These are phyloP conservation scores for Polyommatus iphigenia DNA, from an alignment of 2,888 invertebrate genomes.

Conservation along the genomic window DNA sequence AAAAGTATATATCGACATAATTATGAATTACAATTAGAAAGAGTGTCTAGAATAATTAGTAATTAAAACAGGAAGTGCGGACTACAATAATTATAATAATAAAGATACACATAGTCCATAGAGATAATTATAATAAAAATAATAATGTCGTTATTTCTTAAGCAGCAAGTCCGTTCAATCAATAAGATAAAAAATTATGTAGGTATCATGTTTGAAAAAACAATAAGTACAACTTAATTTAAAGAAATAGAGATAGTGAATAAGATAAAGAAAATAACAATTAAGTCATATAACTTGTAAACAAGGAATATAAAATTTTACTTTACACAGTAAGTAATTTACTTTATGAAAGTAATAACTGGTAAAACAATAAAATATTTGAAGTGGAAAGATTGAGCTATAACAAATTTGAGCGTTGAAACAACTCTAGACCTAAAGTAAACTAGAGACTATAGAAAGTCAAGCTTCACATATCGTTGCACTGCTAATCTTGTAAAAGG, in stretches of 20 bases:
- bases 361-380: neutral
- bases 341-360: neutral
- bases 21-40: neutral
- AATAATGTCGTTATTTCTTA: too few relatives aligned
- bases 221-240: neutral
- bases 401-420: neutral
- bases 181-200: too few relatives aligned
- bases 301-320: neutral
- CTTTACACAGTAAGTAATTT: neutral
- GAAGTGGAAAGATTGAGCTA: slow-evolving; percentile 10
- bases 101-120: too few relatives aligned
- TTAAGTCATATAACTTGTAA: neutral
- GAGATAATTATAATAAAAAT: neutral
- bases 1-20: neutral
- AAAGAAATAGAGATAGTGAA: neutral
- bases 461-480: slow-evolving; percentile 26
- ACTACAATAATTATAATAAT: too few relatives aligned
- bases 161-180: too few relatives aligned
- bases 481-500: slow-evolving; percentile 20
- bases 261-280: neutral
- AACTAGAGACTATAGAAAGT: slow-evolving; percentile 26
- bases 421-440: slow-evolving; percentile 7
- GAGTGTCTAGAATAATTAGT: neutral
- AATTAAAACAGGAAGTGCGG: neutral
- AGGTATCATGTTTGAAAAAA: neutral